Evolutionary conservation across 2,797 vertebrate genomes (phyloP).

Genomic region (Macrochelys suwanniensis): DNA sequence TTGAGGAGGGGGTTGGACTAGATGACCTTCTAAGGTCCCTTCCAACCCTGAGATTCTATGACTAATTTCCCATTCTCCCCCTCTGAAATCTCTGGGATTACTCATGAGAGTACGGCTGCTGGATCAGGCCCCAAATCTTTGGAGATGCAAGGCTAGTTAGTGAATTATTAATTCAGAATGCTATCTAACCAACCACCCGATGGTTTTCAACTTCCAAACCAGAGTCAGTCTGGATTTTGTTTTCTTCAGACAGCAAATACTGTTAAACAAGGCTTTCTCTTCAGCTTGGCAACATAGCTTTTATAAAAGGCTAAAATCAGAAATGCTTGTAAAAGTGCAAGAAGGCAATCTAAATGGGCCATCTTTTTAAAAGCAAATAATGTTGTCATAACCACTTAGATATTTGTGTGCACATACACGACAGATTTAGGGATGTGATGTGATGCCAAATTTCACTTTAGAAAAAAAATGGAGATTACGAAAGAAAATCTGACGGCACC

Average conservation of each 20-base stretch:
- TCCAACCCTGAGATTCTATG: not conserved
- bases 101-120: not conserved
- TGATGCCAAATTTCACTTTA: too few species aligned
- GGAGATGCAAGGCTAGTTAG: not conserved
- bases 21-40: too few species aligned
- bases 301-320: not conserved
- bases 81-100: not conserved
- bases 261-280: not conserved
- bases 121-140: not conserved
- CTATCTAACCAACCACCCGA: not conserved
- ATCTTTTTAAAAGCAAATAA: too few species aligned
- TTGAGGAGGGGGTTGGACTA: too few species aligned
- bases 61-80: not conserved
- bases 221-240: accelerated
- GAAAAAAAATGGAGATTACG: too few species aligned
- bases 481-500: too few species aligned
- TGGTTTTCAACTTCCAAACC: not conserved
- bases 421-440: too few species aligned
- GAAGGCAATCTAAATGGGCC: too few species aligned
- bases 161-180: constrained; percentile 10
- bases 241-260: not conserved
- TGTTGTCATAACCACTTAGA: too few species aligned
- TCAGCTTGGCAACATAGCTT: not conserved
- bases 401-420: too few species aligned
- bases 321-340: too few species aligned